Evolutionary conservation across 2,888 invertebrate genomes (phyloP), one percentile per base, ranked within the genome.

Genomic region (Germaria angustata): DNA sequence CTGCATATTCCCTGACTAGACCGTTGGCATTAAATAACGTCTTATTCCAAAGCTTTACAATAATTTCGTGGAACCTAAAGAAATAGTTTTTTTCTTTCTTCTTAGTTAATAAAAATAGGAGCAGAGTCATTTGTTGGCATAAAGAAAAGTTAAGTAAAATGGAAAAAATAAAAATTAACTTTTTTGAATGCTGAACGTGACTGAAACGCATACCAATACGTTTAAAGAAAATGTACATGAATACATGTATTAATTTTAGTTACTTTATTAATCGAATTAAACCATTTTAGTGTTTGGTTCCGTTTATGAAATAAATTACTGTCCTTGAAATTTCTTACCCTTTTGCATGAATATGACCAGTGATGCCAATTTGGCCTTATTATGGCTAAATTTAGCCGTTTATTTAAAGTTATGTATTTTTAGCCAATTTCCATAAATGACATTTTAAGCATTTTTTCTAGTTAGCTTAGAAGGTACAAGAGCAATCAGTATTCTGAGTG

Each of bases 1-100:
- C 39, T 44, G 34, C 61, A 73, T 28, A 65, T 73, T 36, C 39
- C 41, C 66, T 53, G 41, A 44, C 41, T 11, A 61, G 55, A 46
- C 7, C 17, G 15, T 44, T 57, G 22, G 24, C 28, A 24, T 2
- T 46, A 51, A 51, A 44, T 66, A 34, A 59, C 63, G 28, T 39
- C 71, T 36, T 9, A 44, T 41, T 41, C 17, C 5, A 2, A 66
- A 79, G 32, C 44, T 59, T 36, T 22, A 59, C 15, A 39, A 55
- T 36, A 7, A 22, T 46, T 55, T 65, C 6, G 1, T 17, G n/a
- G 41, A 66, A 49, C 4, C 6, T 15, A 44, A 39, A 2, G 28
- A 6, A 24, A 28, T 36, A 32, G 11, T 39, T 8, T 20, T 13
- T 20, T 7, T 2, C n/a, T 39, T 34, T 22, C n/a, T n/a, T n/a